Evolutionary conservation across 2,888 invertebrate genomes (phyloP).

Genomic region (Dynastes hyllus): DNA sequence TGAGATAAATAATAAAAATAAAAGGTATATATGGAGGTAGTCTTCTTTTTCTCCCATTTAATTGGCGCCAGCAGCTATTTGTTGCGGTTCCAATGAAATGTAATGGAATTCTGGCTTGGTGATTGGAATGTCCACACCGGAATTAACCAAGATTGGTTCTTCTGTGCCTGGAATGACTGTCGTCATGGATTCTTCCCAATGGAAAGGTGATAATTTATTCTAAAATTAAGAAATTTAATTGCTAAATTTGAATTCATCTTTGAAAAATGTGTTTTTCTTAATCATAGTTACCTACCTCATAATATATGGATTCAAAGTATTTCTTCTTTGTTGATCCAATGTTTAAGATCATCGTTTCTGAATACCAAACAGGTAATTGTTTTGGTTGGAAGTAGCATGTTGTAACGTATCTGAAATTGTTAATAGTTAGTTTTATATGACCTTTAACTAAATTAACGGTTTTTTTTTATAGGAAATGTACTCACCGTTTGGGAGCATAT

Average conservation of each 20-base stretch:
- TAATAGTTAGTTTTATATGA: too few species aligned
- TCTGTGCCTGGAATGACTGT: conserved; percentile 53
- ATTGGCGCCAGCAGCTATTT: conserved; percentile 44
- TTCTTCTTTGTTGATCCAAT: conserved; percentile 61
- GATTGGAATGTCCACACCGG: conserved; percentile 56
- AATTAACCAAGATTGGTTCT: conserved; percentile 48
- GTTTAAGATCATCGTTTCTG: conserved; percentile 64
- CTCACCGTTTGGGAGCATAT: conserved; percentile 62
- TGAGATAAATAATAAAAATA: neutral
- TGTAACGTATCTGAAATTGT: conserved; percentile 63
- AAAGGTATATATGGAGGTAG: too few species aligned
- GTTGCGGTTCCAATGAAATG: conserved; percentile 63
- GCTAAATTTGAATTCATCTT: too few species aligned
- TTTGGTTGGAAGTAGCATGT: conserved; percentile 66
- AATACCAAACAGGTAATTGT: conserved; percentile 66
- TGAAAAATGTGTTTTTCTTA: too few species aligned
- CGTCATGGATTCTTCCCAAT: conserved; percentile 60
- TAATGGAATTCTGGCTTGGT: conserved; percentile 59
- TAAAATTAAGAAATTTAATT: conserved; percentile 47
- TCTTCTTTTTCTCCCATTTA: neutral
- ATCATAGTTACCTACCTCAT: conserved; percentile 57
- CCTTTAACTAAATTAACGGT: too few species aligned
- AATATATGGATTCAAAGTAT: conserved; percentile 61
- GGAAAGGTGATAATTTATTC: conserved; percentile 59
- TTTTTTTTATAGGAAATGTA: neutral